These are phyloP conservation scores for Apoda limacodes DNA, from an alignment of 2,888 invertebrate species.

Conservation along the genomic window DNA sequence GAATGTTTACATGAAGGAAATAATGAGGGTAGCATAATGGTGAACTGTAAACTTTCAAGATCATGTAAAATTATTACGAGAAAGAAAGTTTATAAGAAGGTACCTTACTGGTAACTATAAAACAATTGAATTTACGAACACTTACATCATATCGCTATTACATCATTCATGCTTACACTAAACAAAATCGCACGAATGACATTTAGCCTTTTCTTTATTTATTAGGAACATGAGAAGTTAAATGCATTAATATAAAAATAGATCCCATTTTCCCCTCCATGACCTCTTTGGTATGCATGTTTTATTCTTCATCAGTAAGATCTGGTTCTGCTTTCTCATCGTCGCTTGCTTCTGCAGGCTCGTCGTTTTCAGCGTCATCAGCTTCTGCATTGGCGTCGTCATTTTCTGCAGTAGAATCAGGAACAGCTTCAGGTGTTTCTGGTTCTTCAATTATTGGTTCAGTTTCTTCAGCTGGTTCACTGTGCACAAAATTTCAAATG, in stretches of 20 bases:
- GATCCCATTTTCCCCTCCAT: conserved; percentile 7
- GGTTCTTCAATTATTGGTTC: conserved; percentile 64
- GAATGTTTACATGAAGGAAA: conserved; percentile 12
- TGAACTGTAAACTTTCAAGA: conserved; percentile 32
- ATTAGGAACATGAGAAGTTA: conserved; percentile 20
- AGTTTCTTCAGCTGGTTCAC: conserved; percentile 44
- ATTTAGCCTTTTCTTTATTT: conserved; percentile 31
- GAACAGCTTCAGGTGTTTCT: conserved; percentile 45
- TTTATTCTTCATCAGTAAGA: conserved; percentile 64
- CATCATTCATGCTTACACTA: conserved; percentile 40
- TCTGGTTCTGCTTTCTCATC: conserved; percentile 63
- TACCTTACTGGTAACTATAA: not conserved
- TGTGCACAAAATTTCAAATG: conserved; percentile 24
- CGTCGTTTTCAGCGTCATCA: conserved; percentile 15
- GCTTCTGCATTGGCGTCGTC: conserved; percentile 37
- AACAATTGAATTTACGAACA: conserved; percentile 18
- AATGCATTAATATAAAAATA: conserved; percentile 34
- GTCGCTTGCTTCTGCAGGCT: conserved; percentile 49
- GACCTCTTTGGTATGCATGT: not conserved
- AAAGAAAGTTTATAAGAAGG: conserved; percentile 31
- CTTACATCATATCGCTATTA: conserved; percentile 35
- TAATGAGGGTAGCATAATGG: not conserved
- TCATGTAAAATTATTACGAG: conserved; percentile 50
- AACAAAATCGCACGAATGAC: conserved; percentile 33
- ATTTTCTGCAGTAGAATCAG: conserved; percentile 32